Evolutionary conservation across 2,888 invertebrate species (phyloP).

Genomic region (Pheosia gnoma): DNA sequence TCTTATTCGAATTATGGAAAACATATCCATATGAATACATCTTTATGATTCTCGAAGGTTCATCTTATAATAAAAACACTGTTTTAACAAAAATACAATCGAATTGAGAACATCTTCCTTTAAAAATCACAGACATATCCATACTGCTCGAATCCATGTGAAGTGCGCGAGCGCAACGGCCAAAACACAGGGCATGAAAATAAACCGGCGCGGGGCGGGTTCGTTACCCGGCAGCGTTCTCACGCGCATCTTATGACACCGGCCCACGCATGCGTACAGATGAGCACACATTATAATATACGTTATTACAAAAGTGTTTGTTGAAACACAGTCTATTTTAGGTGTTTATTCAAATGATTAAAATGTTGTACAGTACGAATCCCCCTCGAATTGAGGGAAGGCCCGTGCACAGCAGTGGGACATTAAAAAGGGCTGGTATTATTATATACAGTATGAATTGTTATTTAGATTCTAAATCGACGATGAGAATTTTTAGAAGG

Average conservation of each 20-base stretch:
- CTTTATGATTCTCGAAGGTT: too few species aligned
- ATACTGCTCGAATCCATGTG: conserved; percentile 5
- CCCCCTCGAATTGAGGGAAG: too few species aligned
- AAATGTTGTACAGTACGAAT: too few species aligned
- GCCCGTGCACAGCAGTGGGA: too few species aligned
- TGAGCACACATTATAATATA: conserved; percentile 1
- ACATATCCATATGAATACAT: too few species aligned
- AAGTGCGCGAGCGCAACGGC: conserved; percentile 46
- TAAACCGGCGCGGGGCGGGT: conserved; percentile 59
- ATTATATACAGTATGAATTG: too few species aligned
- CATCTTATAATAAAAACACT: too few species aligned
- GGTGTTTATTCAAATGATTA: neutral
- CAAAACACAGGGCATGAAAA: conserved; percentile 63
- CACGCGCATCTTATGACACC: conserved; percentile 66
- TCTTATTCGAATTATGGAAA: too few species aligned
- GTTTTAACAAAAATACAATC: too few species aligned
- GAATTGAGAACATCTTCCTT: neutral
- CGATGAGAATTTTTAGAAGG: too few species aligned
- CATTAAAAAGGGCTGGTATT: too few species aligned
- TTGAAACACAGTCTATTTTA: neutral
- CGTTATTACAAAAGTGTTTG: neutral
- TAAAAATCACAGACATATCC: neutral
- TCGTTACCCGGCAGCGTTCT: conserved; percentile 70
- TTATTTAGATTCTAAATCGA: too few species aligned
- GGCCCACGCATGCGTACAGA: conserved; percentile 48